phyloP scores from a whole-genome alignment of 2,797 vertebrate species.

The Falco biarmicus region DNA sequence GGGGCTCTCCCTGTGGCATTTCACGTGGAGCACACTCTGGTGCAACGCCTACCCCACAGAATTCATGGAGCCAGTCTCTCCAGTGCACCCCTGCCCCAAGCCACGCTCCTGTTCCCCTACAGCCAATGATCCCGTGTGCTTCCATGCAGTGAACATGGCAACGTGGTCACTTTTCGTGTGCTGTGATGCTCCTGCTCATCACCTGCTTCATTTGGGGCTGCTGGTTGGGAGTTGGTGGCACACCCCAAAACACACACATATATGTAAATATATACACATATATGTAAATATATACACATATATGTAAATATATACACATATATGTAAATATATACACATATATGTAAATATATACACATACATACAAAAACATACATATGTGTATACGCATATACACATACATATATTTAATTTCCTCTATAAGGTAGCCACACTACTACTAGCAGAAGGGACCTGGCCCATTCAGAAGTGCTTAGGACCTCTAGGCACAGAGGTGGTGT shows the following conservation, averaged over 20 bases:
- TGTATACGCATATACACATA: rapidly evolving
- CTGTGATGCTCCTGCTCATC: not conserved
- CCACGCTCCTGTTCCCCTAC: rapidly evolving
- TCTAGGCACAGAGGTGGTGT: not conserved
- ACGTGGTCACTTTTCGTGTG: rapidly evolving
- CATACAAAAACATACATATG: rapidly evolving
- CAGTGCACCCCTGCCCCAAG: rapidly evolving
- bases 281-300: no score
- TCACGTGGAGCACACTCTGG: rapidly evolving
- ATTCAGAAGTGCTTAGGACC: not conserved
- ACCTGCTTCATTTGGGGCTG: not conserved
- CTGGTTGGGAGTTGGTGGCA: not conserved
- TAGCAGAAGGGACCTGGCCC: not conserved
- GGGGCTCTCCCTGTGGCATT: not conserved
- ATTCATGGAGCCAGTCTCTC: no score
- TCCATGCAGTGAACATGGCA: rapidly evolving
- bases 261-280: no score
- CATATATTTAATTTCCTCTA: not conserved
- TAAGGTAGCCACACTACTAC: not conserved
- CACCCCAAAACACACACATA: not conserved
- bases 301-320: no score
- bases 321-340: no score
- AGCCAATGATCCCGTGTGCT: rapidly evolving
- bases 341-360: no score
- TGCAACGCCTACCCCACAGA: rapidly evolving